phyloP scores from a whole-genome alignment of 2,888 invertebrate species.

The Scaptomyza flava region DNA sequence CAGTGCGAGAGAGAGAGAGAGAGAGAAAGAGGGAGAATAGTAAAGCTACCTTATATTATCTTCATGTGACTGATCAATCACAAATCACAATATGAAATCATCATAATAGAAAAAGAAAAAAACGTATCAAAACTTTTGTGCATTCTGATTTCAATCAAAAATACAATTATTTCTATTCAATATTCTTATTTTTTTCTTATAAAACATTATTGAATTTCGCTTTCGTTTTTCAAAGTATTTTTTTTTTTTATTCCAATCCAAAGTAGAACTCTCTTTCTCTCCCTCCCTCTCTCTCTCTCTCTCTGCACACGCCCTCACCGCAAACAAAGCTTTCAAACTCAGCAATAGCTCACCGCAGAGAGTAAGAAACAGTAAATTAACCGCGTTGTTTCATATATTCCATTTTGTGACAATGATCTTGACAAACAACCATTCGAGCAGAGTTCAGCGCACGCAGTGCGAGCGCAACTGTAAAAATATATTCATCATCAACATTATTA shows the following conservation, averaged over 20 bases:
- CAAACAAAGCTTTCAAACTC: background rate
- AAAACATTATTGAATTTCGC: background rate
- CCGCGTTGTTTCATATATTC: background rate
- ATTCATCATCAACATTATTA: background rate
- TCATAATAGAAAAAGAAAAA: too few relatives aligned
- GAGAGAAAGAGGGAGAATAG: background rate
- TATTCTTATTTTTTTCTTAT: too few relatives aligned
- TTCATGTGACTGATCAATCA: too few relatives aligned
- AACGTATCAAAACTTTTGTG: too few relatives aligned
- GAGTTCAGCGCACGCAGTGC: conserved; percentile 18
- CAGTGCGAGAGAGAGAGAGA: background rate
- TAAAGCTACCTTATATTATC: background rate
- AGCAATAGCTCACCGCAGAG: background rate
- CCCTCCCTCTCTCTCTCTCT: background rate
- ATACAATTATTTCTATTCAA: too few relatives aligned
- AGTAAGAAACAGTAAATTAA: background rate
- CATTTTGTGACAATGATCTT: conserved; percentile 1
- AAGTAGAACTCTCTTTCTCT: background rate
- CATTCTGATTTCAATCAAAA: too few relatives aligned
- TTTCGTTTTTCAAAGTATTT: too few relatives aligned
- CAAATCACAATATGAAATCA: too few relatives aligned
- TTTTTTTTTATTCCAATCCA: too few relatives aligned
- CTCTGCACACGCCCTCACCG: background rate
- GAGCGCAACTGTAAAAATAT: conserved; percentile 34
- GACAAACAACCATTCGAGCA: conserved; percentile 2